phyloP scores from a whole-genome alignment of 2,888 invertebrate genomes.

The Aporophyla lueneburgensis region DNA sequence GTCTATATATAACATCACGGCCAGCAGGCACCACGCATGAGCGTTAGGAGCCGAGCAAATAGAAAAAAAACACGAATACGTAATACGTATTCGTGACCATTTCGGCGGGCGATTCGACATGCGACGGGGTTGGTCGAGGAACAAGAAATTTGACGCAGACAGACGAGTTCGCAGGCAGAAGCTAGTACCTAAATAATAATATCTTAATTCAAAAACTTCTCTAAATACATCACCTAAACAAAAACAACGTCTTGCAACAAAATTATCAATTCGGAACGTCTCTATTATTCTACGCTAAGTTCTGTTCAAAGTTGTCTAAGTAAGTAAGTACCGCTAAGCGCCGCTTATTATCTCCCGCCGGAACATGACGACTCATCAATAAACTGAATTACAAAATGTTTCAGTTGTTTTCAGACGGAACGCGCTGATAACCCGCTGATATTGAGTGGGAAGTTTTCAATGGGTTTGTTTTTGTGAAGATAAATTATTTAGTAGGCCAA shows the following conservation, averaged over 20 bases:
- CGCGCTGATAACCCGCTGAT: conserved; percentile 15
- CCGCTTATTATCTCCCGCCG: conserved; percentile 43
- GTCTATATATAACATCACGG: too few relatives aligned
- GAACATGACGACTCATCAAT: conserved; percentile 58
- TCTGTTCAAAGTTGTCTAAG: conserved; percentile 46
- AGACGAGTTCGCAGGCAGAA: too few relatives aligned
- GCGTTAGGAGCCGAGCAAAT: too few relatives aligned
- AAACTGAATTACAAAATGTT: conserved; percentile 52
- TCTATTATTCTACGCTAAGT: conserved; percentile 30
- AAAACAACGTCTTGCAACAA: conserved; percentile 28
- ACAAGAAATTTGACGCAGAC: too few relatives aligned
- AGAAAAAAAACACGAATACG: too few relatives aligned
- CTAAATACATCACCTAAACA: conserved; percentile 4
- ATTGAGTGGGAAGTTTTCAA: conserved; percentile 4
- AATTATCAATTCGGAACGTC: conserved; percentile 45
- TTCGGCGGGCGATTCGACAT: too few relatives aligned
- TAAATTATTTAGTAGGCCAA: not conserved
- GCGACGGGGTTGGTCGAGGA: too few relatives aligned
- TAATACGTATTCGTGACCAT: too few relatives aligned
- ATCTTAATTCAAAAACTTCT: conserved; percentile 30
- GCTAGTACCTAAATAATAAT: not conserved
- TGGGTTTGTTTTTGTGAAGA: not conserved
- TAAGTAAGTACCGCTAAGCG: conserved; percentile 46
- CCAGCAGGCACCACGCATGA: too few relatives aligned
- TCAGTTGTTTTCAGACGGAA: conserved; percentile 36